phyloP scores from a whole-genome alignment of 1,140 invertebrate species.

The Diorhabda carinulata region DNA sequence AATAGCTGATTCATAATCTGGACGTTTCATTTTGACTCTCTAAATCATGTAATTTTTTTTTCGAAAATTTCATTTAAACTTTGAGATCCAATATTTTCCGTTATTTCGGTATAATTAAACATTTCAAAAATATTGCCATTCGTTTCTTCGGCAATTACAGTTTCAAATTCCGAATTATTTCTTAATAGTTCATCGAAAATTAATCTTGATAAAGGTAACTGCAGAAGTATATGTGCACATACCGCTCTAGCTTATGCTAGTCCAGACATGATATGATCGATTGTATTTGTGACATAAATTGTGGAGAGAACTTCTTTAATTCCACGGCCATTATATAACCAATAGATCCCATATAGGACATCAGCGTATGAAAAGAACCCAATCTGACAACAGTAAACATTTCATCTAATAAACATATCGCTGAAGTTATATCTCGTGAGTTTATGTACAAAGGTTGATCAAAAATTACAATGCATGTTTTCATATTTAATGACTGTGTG shows the following conservation, averaged over 20 bases:
- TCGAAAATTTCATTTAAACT: conserved; percentile 21
- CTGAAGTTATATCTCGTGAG: conserved; percentile 12
- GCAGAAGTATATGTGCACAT: conserved; percentile 30
- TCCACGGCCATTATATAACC: too few relatives aligned
- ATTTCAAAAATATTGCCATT: conserved; percentile 14
- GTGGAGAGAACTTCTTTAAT: conserved; percentile 1
- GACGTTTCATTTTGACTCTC: conserved; percentile 29
- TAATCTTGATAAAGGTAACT: conserved; percentile 24
- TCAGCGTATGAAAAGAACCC: neutral
- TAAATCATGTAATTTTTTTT: conserved; percentile 22
- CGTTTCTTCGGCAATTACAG: conserved; percentile 14
- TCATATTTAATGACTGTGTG: conserved; percentile 6
- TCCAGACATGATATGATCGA: conserved; percentile 34
- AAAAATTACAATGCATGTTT: conserved; percentile 25
- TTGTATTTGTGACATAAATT: conserved; percentile 32
- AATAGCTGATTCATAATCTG: neutral
- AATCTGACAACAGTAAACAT: conserved; percentile 16
- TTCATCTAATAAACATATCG: conserved; percentile 16
- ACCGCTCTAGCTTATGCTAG: conserved; percentile 32
- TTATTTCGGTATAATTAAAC: conserved; percentile 24
- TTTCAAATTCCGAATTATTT: conserved; percentile 20
- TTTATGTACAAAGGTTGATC: conserved; percentile 19
- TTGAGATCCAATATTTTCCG: conserved; percentile 23
- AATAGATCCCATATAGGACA: too few relatives aligned
- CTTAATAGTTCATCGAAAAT: conserved; percentile 25